Evolutionary conservation across 2,888 invertebrate genomes (phyloP).

Genomic region (Nemoura dubitans): DNA sequence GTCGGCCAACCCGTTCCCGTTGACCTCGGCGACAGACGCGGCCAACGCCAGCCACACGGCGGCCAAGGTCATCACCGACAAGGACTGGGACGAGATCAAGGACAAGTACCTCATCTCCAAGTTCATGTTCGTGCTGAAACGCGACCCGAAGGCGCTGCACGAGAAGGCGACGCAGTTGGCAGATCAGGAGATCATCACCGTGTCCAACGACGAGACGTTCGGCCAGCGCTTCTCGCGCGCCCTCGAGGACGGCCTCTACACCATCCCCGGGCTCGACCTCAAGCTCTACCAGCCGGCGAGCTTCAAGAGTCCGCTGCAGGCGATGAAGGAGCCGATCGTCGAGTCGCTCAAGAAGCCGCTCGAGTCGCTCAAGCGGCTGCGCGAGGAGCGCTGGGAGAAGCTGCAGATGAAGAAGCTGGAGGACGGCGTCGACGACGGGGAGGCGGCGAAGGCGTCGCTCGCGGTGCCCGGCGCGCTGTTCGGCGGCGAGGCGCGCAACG

Average conservation of each 20-base stretch:
- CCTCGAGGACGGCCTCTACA: background rate
- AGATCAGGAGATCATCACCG: conserved; percentile 22
- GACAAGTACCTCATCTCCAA: conserved; percentile 26
- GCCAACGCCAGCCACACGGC: background rate
- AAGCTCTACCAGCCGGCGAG: conserved; percentile 13
- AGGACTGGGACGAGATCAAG: conserved; percentile 30
- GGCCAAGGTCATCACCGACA: conserved; percentile 25
- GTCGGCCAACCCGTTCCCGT: background rate
- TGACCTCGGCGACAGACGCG: background rate
- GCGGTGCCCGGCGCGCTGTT: background rate
- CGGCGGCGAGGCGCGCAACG: background rate
- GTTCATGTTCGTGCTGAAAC: conserved; percentile 30
- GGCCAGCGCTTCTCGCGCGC: conserved; percentile 23
- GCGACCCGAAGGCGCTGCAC: background rate
- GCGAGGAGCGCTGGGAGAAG: conserved; percentile 15
- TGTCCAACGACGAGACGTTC: conserved; percentile 29
- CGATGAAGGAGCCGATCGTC: background rate
- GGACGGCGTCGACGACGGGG: background rate
- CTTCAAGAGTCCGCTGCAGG: conserved; percentile 14
- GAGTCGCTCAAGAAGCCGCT: conserved; percentile 20
- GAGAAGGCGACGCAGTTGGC: background rate
- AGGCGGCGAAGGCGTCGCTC: background rate
- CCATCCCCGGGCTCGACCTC: background rate
- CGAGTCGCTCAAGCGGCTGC: conserved; percentile 16
- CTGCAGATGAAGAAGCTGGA: background rate